These are phyloP conservation scores for Choristoneura fumiferana DNA, from an alignment of 1,140 invertebrate species.

Conservation along the genomic window DNA sequence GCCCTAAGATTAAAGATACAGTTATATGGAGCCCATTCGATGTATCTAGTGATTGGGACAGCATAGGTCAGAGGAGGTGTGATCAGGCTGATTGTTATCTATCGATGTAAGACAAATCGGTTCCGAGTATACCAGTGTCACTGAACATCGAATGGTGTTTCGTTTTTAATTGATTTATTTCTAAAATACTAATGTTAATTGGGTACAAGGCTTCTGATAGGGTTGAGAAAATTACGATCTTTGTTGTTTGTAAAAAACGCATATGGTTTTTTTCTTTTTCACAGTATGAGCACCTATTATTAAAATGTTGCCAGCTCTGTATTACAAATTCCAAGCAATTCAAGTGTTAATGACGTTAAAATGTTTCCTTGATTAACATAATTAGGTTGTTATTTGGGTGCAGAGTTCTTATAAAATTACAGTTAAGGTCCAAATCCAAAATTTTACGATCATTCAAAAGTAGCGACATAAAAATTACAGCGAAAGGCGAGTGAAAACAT, in stretches of 20 bases:
- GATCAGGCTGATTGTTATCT: constrained; percentile 51
- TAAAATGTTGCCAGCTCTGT: no score
- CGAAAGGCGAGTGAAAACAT: not conserved
- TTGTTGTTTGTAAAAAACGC: not conserved
- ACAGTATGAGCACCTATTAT: no score
- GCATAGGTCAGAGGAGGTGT: constrained; percentile 20
- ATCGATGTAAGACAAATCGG: constrained; percentile 62
- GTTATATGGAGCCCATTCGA: constrained; percentile 15
- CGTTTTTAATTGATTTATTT: constrained; percentile 55
- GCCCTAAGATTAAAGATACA: not conserved
- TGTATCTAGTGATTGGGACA: constrained; percentile 4
- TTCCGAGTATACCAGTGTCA: constrained; percentile 50
- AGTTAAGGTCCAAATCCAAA: no score
- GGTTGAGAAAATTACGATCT: not conserved
- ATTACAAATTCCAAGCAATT: not conserved
- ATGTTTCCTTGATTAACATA: not conserved
- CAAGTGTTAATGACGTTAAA: not conserved
- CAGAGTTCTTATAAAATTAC: no score
- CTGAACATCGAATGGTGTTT: constrained; percentile 45
- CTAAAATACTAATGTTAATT: constrained; percentile 42
- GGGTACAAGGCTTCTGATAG: constrained; percentile 15
- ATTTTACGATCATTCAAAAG: no score
- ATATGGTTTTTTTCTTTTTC: no score
- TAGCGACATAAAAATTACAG: no score
- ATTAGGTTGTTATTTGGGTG: not conserved